These are phyloP conservation scores for Sphaerophoria taeniata DNA, from an alignment of 2,888 invertebrate species.

Conservation along the genomic window DNA sequence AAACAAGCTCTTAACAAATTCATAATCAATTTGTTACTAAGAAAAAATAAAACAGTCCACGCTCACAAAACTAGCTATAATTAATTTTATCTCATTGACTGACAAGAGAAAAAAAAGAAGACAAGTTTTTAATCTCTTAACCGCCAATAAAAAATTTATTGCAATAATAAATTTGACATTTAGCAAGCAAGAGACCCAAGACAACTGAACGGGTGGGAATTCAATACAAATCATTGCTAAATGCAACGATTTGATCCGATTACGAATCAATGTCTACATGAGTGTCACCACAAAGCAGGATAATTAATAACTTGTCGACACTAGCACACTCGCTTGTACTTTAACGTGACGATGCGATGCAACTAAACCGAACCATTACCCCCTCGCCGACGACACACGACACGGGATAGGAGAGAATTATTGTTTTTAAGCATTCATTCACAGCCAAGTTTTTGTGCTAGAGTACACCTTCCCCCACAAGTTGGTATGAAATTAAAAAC, in stretches of 20 bases:
- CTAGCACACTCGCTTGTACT: constrained; percentile 54
- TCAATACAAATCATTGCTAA: constrained; percentile 62
- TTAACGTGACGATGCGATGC: constrained; percentile 24
- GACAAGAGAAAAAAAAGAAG: background rate
- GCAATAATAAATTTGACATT: constrained; percentile 11
- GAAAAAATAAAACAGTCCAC: too few species aligned
- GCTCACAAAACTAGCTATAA: too few species aligned
- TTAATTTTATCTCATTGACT: too few species aligned
- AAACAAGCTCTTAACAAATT: too few species aligned
- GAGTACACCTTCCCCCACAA: background rate
- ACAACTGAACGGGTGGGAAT: background rate
- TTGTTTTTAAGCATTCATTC: background rate
- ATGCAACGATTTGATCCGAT: constrained; percentile 72
- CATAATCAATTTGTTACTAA: too few species aligned
- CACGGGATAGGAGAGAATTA: too few species aligned
- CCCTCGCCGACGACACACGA: too few species aligned
- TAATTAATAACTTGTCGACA: constrained; percentile 72
- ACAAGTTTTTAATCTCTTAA: background rate
- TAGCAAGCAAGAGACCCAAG: too few species aligned
- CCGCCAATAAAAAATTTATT: constrained; percentile 1
- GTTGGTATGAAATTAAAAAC: constrained; percentile 68
- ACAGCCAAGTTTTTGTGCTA: constrained; percentile 16
- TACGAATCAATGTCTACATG: constrained; percentile 73
- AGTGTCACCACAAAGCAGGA: constrained; percentile 63
- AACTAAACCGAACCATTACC: too few species aligned